Base-by-base conservation (phyloP, 2,888 invertebrate species). In the Epinotia nisella region DNA sequence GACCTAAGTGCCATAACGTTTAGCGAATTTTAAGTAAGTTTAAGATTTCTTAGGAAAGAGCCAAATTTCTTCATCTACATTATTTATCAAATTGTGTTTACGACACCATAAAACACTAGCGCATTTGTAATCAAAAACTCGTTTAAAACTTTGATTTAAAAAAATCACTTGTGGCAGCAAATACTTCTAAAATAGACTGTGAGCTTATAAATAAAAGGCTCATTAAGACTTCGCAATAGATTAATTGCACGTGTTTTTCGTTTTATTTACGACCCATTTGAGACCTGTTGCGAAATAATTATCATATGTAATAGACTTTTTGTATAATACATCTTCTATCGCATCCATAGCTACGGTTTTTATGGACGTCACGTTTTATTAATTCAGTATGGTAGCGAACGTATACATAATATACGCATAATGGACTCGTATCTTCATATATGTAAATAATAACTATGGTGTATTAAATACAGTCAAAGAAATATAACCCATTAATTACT, bases 241-340 rank as follows among this genome's bases (percentile, higher is more conserved):
- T 72, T 62, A 68, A 35, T 10, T 51, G 62, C 62, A 62, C 62
- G 68, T 72, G 62, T 29, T 59, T 72, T 56, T 67, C 13, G 21
- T 29, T 49, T 68, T 68, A 72, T 72, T 68, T 58, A 72, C 56
- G 45, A 49, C 19, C 61, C 56, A 19, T 68, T 62, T 68, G 53
- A 41, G 61, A 68, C 61, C 60, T 24, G 68, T 62, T 72, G 41
- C 51, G 60, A 62, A 68, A 68, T 62, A 24, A 68, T 72, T 72
- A 51, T 39, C 62, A 72, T 61, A 64, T 56, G 17, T 72, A 72
- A 68, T 72, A 53, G 39, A 51, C 17, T 68, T 72, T 72, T 67
- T 72, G 49, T 19, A 35, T 17, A n/a, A 11, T 61, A 49, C 35
- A 7, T 68, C 56, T 53, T 66, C 41, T 67, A 29, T 66, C 41